These are phyloP conservation scores for Rhyacophila brunnea DNA, from an alignment of 1,140 invertebrate species.

Conservation along the genomic window DNA sequence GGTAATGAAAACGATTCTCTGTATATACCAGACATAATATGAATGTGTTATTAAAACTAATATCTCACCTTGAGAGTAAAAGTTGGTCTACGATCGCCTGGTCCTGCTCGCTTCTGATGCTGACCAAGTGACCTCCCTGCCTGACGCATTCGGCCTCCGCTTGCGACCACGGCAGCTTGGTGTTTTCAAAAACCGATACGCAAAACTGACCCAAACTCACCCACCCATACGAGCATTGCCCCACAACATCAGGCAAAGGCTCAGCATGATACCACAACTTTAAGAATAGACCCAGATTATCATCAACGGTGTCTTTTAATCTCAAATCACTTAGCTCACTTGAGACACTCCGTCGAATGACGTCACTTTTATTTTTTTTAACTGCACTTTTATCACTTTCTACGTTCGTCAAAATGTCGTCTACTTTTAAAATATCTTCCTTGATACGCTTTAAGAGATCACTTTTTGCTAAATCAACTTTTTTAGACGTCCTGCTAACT, in stretches of 20 bases:
- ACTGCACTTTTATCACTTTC: constrained; percentile 8
- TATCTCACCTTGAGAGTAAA: constrained; percentile 57
- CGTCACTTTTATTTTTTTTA: constrained; percentile 11
- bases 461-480: not conserved
- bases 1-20: not conserved
- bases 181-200: constrained; percentile 58
- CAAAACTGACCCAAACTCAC: constrained; percentile 60
- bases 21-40: not conserved
- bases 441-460: constrained; percentile 10
- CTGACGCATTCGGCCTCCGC: constrained; percentile 63
- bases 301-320: constrained; percentile 31
- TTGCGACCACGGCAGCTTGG: constrained; percentile 59
- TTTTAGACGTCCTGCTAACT: constrained; percentile 35
- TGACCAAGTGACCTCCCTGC: constrained; percentile 64
- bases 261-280: constrained; percentile 56
- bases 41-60: not conserved
- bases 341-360: constrained; percentile 18
- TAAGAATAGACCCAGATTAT: constrained; percentile 47
- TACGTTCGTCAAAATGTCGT: constrained; percentile 2
- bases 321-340: constrained; percentile 5
- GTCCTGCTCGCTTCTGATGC: constrained; percentile 59
- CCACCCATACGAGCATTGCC: constrained; percentile 65
- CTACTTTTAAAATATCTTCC: constrained; percentile 6
- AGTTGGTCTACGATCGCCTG: constrained; percentile 61
- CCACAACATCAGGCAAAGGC: constrained; percentile 54